Base-by-base conservation (phyloP, 1,140 invertebrate species). In the Procambarus clarkii region DNA sequence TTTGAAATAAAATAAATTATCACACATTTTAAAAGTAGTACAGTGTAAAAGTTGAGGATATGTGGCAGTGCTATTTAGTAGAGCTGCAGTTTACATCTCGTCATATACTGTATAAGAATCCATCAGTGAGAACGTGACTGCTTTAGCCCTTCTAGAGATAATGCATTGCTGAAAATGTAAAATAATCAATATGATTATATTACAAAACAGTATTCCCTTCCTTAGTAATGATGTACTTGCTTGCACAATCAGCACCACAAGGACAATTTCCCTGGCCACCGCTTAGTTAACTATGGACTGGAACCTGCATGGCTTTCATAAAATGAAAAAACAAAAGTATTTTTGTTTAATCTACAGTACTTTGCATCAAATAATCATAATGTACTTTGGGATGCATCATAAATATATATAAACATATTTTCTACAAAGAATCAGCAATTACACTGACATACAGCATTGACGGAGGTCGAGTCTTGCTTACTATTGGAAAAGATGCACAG, bases 281-380 rank as follows among this genome's bases (percentile, higher is more conserved):
- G 90, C 90, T 91, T 91, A 91, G 90, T 91, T 91, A 91, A 91
- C 90, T 91, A 91, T 91, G 90, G 90, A 91, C 90, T 91, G 90
- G 60, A 91, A 91, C 85, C 90, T 91, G 90, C 85, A 86, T 91
- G 89, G 89, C 84, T 91, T 85, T 91, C 85, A 82, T 87, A 91
- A 91, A 91, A 86, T 81, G 69, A 80, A 81, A 74, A 76, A 81
- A 86, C 44, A 86, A 86, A 76, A 82, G n/a, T 21, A 82, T 50
- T 48, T 45, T 82, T 50, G 60, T 54, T 82, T 71, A 76, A 82
- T 54, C 76, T 82, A 84, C 34, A 34, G 34, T 34, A 34, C 82
- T 82, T 64, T 86, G 77, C 84, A 86, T 91, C 64, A 87, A 91
- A 85, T 87, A 86, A 91, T 86, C 77, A 91, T 78, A 86, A 86